A percentile compares a stretch with the other conserved stretches of the same genome.
Conservation (phyloP, 2,888 invertebrate genomes). For the Acanthopleura granulata region DNA sequence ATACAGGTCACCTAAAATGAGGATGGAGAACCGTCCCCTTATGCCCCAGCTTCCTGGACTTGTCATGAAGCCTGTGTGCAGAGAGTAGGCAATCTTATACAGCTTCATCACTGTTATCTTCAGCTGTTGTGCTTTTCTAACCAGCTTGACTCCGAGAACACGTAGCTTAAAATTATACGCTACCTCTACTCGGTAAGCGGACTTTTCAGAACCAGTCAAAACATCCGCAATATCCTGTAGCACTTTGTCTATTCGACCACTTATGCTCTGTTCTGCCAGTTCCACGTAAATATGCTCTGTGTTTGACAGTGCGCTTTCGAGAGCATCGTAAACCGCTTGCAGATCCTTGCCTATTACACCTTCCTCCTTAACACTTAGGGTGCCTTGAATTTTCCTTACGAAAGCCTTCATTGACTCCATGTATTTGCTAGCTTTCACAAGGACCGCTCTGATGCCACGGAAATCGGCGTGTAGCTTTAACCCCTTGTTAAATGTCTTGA, state of each 20-base stretch:
- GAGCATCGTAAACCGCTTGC: background rate
- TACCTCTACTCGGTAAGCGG: background rate
- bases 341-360: background rate
- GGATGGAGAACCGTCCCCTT: slow-evolving; percentile 5
- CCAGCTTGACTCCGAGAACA: background rate
- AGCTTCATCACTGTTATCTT: background rate
- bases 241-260: background rate
- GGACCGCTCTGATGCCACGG: background rate
- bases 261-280: background rate
- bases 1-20: background rate
- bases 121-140: background rate
- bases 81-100: background rate
- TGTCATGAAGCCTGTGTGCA: background rate
- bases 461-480: background rate
- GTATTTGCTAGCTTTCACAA: background rate
- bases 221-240: background rate
- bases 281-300: background rate
- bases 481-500: background rate
- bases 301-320: background rate
- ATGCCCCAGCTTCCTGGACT: slow-evolving; percentile 2
- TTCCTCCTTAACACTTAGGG: background rate
- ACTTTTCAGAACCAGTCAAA: background rate
- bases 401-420: background rate
- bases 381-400: background rate
- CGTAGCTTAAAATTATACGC: no score